These are phyloP conservation scores for Xylota segnis DNA, from an alignment of 2,888 invertebrate genomes.

Conservation along the genomic window DNA sequence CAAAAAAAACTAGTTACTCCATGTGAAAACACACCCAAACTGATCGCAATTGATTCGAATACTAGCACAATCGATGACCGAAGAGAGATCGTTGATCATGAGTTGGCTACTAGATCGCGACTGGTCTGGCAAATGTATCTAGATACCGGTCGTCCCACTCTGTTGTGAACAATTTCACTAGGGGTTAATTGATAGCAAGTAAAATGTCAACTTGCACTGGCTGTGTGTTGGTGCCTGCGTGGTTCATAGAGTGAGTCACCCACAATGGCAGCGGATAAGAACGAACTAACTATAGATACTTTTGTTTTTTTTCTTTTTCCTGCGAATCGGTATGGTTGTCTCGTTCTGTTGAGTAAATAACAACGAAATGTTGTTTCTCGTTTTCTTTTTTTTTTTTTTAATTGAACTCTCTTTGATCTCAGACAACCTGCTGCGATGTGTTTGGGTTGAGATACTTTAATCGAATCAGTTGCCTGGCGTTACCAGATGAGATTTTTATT, in stretches of 20 bases:
- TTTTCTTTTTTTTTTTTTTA: slow-evolving; percentile 31
- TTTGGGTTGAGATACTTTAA: slow-evolving; percentile 18
- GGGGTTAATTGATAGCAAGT: slow-evolving; percentile 33
- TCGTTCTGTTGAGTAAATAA: slow-evolving; percentile 34
- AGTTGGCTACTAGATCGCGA: not conserved
- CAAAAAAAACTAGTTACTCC: slow-evolving; percentile 42
- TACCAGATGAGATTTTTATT: slow-evolving; percentile 16
- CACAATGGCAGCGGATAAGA: slow-evolving; percentile 20
- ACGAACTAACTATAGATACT: slow-evolving; percentile 31
- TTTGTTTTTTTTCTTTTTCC: not conserved
- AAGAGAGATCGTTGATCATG: slow-evolving; percentile 43
- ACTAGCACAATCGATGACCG: slow-evolving; percentile 49
- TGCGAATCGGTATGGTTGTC: slow-evolving; percentile 69
- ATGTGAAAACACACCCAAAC: slow-evolving; percentile 74
- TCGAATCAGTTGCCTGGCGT: not conserved
- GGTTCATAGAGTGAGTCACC: slow-evolving; percentile 46
- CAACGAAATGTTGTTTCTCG: not conserved
- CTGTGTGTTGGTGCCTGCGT: slow-evolving; percentile 41
- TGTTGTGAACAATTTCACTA: slow-evolving; percentile 5
- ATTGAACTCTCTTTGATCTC: slow-evolving; percentile 28
- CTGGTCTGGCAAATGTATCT: slow-evolving; percentile 31
- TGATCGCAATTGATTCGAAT: slow-evolving; percentile 65
- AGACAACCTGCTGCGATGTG: slow-evolving; percentile 13
- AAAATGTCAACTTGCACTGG: slow-evolving; percentile 33
- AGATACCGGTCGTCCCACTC: slow-evolving; percentile 10